These are phyloP conservation scores for Hexactinellida sp. DNA, from an alignment of 37 sponge, comb jelly and placozoan species.

Conservation along the genomic window DNA sequence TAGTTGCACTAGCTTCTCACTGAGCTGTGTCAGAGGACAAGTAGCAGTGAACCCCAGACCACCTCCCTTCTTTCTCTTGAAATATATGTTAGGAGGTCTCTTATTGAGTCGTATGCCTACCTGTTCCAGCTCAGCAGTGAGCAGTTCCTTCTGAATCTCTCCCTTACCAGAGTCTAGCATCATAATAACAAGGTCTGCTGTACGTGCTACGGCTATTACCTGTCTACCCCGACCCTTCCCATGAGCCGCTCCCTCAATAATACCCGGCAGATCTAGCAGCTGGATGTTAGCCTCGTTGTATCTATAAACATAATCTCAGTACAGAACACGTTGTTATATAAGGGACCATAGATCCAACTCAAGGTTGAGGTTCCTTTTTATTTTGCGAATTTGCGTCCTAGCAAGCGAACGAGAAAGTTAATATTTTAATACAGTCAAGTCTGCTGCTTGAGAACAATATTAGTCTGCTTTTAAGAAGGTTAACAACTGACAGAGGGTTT, in stretches of 20 bases:
- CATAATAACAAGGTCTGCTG: constrained; percentile 93
- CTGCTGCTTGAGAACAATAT: too few relatives aligned
- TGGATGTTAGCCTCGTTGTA: constrained; percentile 89
- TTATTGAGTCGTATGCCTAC: constrained; percentile 92
- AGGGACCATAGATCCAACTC: too few relatives aligned
- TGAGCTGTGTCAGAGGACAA: constrained; percentile 67
- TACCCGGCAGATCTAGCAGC: constrained; percentile 92
- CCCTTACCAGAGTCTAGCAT: constrained; percentile 95
- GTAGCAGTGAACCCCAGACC: constrained; percentile 85
- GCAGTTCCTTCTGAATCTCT: constrained; percentile 57
- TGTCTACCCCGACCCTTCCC: constrained; percentile 98
- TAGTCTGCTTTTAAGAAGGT: too few relatives aligned
- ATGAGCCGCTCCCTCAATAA: constrained; percentile 94
- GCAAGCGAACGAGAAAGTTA: too few relatives aligned
- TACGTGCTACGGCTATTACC: constrained; percentile 97
- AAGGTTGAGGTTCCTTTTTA: too few relatives aligned
- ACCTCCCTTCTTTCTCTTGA: constrained; percentile 94
- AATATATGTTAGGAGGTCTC: constrained; percentile 84
- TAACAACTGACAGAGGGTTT: too few relatives aligned
- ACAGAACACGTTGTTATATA: too few relatives aligned
- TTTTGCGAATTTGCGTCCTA: too few relatives aligned
- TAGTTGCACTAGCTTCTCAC: constrained; percentile 81
- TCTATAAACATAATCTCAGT: constrained; percentile 24
- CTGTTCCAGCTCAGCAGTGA: constrained; percentile 78
- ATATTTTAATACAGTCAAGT: too few relatives aligned